Percentiles rank a stretch among this genome's conserved stretches.
phyloP scores from a whole-genome alignment of 1,140 invertebrate species.

The Drosophila nigrodunni region DNA sequence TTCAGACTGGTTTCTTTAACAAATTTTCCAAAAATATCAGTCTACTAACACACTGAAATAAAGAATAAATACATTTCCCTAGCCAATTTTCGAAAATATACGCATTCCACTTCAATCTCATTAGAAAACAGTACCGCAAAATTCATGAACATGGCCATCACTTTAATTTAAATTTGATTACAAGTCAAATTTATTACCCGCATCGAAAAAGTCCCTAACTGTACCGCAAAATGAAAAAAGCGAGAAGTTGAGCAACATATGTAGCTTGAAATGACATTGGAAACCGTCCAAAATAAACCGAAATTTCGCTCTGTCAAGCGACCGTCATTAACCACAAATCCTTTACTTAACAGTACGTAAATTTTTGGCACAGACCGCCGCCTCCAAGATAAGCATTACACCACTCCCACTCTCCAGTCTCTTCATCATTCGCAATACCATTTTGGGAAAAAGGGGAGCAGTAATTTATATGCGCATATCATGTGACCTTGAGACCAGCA shows the following conservation, averaged over 20 bases:
- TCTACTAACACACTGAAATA: not conserved
- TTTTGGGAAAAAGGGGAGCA: conserved; percentile 27
- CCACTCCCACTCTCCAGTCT: not conserved
- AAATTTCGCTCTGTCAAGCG: conserved; percentile 20
- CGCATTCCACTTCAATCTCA: conserved; percentile 14
- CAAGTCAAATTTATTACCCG: conserved; percentile 74
- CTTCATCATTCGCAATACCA: conserved; percentile 17
- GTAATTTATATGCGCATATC: conserved; percentile 75
- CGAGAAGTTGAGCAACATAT: conserved; percentile 51
- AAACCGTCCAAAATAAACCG: conserved; percentile 30
- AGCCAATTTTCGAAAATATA: not conserved
- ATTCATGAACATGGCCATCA: conserved; percentile 28
- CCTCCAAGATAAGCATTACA: conserved; percentile 64
- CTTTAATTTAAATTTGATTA: conserved; percentile 81
- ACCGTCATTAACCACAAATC: conserved; percentile 82
- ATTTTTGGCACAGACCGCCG: conserved; percentile 67
- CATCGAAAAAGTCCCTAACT: conserved; percentile 43
- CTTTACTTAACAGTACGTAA: conserved; percentile 82
- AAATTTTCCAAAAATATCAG: not conserved
- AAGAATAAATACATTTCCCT: not conserved
- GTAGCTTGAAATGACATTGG: conserved; percentile 53
- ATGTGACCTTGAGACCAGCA: conserved; percentile 72
- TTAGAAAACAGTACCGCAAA: conserved; percentile 11
- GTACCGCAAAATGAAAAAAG: conserved; percentile 11
- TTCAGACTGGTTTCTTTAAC: not conserved